phyloP scores from a whole-genome alignment of 2,113 vertebrate species.

The Varanus komodoensis region DNA sequence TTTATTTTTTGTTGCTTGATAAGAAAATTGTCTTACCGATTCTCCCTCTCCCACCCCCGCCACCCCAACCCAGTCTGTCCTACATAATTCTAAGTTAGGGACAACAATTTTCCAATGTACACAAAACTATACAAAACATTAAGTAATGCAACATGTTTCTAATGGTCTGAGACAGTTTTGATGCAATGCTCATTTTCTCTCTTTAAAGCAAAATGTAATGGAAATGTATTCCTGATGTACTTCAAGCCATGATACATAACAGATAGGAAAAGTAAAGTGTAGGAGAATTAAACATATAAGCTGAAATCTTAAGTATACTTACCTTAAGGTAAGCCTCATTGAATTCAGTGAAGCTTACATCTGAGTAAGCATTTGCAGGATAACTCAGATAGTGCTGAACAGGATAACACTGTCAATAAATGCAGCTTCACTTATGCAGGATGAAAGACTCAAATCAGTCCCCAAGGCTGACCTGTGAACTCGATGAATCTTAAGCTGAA shows the following conservation, averaged over 20 bases:
- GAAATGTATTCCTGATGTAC: neutral
- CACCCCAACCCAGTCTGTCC: conserved; percentile 45
- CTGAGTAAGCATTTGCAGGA: neutral
- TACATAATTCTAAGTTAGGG: conserved; percentile 44
- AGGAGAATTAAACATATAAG: neutral
- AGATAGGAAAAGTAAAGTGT: neutral
- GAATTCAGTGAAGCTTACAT: neutral
- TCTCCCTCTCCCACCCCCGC: neutral
- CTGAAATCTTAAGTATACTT: neutral
- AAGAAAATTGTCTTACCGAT: conserved; percentile 33
- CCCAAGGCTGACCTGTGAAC: neutral
- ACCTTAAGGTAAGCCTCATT: neutral
- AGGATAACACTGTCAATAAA: neutral
- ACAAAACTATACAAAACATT: neutral
- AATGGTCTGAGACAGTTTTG: neutral
- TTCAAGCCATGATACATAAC: neutral
- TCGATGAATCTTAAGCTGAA: neutral
- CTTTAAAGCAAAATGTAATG: neutral
- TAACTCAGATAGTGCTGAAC: no score
- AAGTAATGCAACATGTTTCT: neutral
- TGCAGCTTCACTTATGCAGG: neutral
- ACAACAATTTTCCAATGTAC: conserved; percentile 29
- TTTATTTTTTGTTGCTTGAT: conserved; percentile 54
- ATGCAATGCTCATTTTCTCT: neutral
- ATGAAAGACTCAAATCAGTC: neutral